A percentile compares a stretch with the other conserved stretches of the same genome.
These are phyloP conservation scores for Sebastes nivosus DNA, from an alignment of 2,797 vertebrate species.

Conservation along the genomic window DNA sequence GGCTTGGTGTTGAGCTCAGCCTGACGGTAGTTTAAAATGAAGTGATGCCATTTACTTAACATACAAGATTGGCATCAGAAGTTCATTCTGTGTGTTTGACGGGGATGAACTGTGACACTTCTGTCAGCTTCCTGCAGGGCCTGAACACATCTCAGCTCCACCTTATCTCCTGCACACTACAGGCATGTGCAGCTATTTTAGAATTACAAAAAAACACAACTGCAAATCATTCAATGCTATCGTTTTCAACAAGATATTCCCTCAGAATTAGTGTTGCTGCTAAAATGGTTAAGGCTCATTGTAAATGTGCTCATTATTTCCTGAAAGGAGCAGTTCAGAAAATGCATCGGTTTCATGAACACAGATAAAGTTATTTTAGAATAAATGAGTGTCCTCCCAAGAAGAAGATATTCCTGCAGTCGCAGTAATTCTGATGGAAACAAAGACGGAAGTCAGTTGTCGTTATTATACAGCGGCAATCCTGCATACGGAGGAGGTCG, in stretches of 20 bases:
- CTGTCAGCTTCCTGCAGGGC: conserved; percentile 19
- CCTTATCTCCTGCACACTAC: conserved; percentile 12
- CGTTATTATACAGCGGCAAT: neutral
- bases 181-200: neutral
- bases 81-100: conserved; percentile 11
- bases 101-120: conserved; percentile 28
- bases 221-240: neutral
- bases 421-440: neutral
- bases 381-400: neutral
- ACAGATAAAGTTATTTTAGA: neutral
- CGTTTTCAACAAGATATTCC: neutral
- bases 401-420: neutral
- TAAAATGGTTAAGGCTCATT: too few relatives aligned
- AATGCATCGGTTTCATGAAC: neutral
- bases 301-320: neutral
- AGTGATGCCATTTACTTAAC: too few relatives aligned
- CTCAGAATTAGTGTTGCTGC: neutral
- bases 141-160: neutral
- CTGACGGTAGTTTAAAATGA: too few relatives aligned
- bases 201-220: neutral
- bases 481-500: too few relatives aligned
- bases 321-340: neutral
- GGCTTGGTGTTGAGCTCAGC: too few relatives aligned
- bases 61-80: conserved; percentile 11
- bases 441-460: neutral